Base-by-base conservation (phyloP, 2,888 invertebrate species). In the Bembecia ichneumoniformis region DNA sequence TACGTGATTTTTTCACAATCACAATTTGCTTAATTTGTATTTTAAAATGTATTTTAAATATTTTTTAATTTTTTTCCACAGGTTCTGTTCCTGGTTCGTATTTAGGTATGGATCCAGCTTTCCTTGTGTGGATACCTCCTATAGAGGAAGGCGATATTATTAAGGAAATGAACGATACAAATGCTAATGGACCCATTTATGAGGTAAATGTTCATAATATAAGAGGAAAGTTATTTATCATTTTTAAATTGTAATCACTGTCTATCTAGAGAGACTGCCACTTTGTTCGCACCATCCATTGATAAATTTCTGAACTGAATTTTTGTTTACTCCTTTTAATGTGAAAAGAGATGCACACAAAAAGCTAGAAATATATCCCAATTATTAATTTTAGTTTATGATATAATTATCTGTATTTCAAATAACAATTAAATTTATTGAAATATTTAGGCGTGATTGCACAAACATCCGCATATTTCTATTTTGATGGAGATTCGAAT, bases 41-140 rank as follows among this genome's bases (percentile, higher is more conserved):
- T 28, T 2, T 28, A 28, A 28, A 13, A 40, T 40, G 40, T 14
- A 14, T 40, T n/a, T n/a, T n/a, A n/a, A 36, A 36, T 40, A 40
- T 13, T 11, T 11, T 36, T 13, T 13, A 1, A 0, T 13, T n/a
- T 13, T 40, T 35, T 35, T 35, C 35, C 35, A 40, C 17, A 87
- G 93, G 93, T 53, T 94, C 94, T 7, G 94, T 93, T 11, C 95
- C 96, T 1, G 96, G 95, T 15, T 95, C 95, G 0, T 95, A 95
- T 66, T 78, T 95, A 51, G 95, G 95, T 47, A 95, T 95, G 95
- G 96, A 96, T 74, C 95, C 95, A 1, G 95, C 95, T 0, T 95
- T 94, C 72, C 82, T 95, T 46, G 93, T 95, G 0, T 96, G 95
- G 95, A 95, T 95, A 57, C 95, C 96, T 4, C 95, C 95, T 0